These are phyloP conservation scores for Battus philenor DNA, from an alignment of 1,140 invertebrate species.

Conservation along the genomic window DNA sequence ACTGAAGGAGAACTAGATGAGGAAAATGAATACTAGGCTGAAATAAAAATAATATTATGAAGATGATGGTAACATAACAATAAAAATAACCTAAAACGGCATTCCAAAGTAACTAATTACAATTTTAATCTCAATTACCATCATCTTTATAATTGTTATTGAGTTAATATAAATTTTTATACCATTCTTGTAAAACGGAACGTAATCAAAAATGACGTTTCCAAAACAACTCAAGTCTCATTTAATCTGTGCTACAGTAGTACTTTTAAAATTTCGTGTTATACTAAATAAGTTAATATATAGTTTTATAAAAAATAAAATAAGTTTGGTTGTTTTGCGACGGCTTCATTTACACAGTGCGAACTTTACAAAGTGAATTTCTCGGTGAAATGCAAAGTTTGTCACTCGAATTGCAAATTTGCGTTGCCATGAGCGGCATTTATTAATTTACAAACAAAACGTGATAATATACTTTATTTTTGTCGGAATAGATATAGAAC, in stretches of 20 bases:
- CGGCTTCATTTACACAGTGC: conserved; percentile 39
- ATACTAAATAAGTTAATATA: conserved; percentile 15
- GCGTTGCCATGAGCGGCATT: conserved; percentile 42
- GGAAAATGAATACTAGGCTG: conserved; percentile 76
- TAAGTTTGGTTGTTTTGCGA: conserved; percentile 32
- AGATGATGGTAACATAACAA: too few relatives aligned
- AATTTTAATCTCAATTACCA: too few relatives aligned
- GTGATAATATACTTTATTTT: conserved; percentile 44
- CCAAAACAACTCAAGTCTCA: too few relatives aligned
- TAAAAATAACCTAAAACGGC: neutral
- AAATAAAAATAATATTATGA: too few relatives aligned
- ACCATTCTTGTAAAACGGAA: too few relatives aligned
- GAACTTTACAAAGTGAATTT: conserved; percentile 45
- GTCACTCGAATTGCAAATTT: too few relatives aligned
- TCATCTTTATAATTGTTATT: too few relatives aligned
- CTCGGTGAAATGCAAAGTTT: conserved; percentile 44
- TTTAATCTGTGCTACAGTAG: too few relatives aligned
- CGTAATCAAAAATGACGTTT: too few relatives aligned
- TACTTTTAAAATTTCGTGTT: too few relatives aligned
- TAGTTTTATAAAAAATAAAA: conserved; percentile 31
- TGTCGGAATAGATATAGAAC: conserved; percentile 5
- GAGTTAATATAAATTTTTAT: too few relatives aligned
- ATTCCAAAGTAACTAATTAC: neutral
- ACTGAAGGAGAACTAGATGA: conserved; percentile 79
- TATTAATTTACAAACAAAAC: conserved; percentile 46